Evolutionary conservation across 2,113 vertebrate genomes (phyloP).

Genomic region (Poecile atricapillus): DNA sequence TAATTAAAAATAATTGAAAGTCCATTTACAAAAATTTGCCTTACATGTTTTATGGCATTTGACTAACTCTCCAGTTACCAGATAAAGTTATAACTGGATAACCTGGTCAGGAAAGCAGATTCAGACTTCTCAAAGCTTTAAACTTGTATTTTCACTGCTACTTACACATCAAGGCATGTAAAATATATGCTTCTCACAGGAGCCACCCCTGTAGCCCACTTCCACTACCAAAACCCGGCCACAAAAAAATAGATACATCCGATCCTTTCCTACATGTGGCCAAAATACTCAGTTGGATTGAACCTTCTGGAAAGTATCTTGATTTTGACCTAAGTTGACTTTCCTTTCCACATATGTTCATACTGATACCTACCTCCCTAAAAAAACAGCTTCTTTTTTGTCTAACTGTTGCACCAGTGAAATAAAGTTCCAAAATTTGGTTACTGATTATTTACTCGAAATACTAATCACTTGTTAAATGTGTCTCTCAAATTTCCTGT

Average conservation of each 20-base stretch:
- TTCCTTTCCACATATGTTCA: background rate
- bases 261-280: background rate
- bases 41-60: background rate
- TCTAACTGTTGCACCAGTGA: background rate
- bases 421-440: background rate
- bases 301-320: background rate
- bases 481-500: background rate
- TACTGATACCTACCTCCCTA: rapidly evolving
- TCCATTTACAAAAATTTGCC: conserved; percentile 12
- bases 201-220: background rate
- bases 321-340: background rate
- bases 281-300: background rate
- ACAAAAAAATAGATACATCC: background rate
- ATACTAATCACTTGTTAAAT: background rate
- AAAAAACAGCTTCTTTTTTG: background rate
- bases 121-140: background rate
- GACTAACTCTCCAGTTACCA: background rate
- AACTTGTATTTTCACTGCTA: background rate
- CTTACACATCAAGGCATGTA: background rate
- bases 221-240: background rate
- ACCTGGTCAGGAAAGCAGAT: background rate
- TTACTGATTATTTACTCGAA: background rate
- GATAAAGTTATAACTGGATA: background rate
- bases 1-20: conserved; percentile 21
- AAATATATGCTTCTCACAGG: background rate